A percentile compares a stretch with the other conserved stretches of the same genome.
Conservation (phyloP, 64 coral and sea anemone genomes). For the Exaiptasia diaphana region DNA sequence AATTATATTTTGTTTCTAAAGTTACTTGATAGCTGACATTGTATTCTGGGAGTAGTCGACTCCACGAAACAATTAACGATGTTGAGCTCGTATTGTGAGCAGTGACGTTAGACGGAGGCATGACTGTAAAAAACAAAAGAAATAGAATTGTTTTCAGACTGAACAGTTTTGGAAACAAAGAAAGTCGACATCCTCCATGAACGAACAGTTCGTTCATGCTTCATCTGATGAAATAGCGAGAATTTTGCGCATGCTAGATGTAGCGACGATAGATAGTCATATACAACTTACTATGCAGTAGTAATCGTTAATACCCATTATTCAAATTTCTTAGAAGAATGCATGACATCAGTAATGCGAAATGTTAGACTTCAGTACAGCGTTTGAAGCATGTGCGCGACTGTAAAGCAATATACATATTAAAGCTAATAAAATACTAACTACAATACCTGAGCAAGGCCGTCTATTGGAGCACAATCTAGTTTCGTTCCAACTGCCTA, state of each 20-base stretch:
- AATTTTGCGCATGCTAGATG: not conserved
- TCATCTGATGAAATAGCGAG: not conserved
- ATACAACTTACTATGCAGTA: not conserved
- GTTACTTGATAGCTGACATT: not conserved
- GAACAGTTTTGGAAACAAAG: not conserved
- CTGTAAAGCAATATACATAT: too few relatives aligned
- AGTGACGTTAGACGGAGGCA: not conserved
- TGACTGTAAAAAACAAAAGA: not conserved
- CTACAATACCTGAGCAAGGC: not conserved
- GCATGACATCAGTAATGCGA: too few relatives aligned
- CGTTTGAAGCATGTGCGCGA: too few relatives aligned
- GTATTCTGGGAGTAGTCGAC: not conserved
- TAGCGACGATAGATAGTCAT: not conserved
- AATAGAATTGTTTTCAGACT: not conserved
- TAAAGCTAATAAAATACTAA: not conserved
- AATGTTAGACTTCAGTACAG: too few relatives aligned
- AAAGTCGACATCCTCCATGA: not conserved
- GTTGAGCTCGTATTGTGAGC: conserved; percentile 29
- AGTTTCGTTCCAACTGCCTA: not conserved
- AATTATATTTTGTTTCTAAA: not conserved
- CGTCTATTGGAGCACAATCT: not conserved
- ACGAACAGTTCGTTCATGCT: not conserved
- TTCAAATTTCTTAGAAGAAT: not conserved
- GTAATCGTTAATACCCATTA: not conserved
- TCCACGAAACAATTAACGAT: not conserved